Base-by-base conservation (phyloP, 2,113 vertebrate genomes). In the Origma solitaria region DNA sequence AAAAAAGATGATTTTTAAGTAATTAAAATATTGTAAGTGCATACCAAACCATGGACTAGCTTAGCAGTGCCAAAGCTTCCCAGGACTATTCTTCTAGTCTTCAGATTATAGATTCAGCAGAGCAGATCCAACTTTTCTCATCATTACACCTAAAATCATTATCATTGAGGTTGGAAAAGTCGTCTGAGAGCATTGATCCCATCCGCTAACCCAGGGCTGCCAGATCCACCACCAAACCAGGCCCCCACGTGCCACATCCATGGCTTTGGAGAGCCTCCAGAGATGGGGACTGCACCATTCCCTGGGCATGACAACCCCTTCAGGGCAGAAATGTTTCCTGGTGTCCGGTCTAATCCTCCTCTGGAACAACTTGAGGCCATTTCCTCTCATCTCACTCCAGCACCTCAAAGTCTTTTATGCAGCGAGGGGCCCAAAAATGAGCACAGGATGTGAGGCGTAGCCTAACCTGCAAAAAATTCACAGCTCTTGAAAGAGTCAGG, bases 401-500 rank as follows among this genome's bases (percentile, higher is more conserved):
- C 31, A 69, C 10, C 31, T 56, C 0, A 0, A 20, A 3, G 25
- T 28, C 15, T 4, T 27, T 50, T 47, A 14, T 42, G 47, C 31
- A 42, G 7, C 4, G 0, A 77, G 25, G 14, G 6, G 7, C 40
- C 25, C 35, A 69, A 83, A 82, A 83, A 30, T 7, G 5, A 89
- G 4, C 14, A 27, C 17, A 16, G 54, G 24, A 61, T 42, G 42
- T 18, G 21, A 40, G 25, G 25, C 9, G 5, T 23, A 30, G 30
- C 61, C 20, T 76, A 27, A 69, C 27, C 12, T 33, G 25, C 18
- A 83, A 24, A 62, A 82, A 51, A n/a, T 4, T 18, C 65, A 28
- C 50, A 15, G 4, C 11, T 35, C 27, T 47, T 22, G 19, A 49
- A 61, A 53, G 27, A 77, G 9, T 25, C 4, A 0, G 0, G 0